Base-by-base conservation (phyloP, 2,797 vertebrate genomes). In the Alfaro cultratus region DNA sequence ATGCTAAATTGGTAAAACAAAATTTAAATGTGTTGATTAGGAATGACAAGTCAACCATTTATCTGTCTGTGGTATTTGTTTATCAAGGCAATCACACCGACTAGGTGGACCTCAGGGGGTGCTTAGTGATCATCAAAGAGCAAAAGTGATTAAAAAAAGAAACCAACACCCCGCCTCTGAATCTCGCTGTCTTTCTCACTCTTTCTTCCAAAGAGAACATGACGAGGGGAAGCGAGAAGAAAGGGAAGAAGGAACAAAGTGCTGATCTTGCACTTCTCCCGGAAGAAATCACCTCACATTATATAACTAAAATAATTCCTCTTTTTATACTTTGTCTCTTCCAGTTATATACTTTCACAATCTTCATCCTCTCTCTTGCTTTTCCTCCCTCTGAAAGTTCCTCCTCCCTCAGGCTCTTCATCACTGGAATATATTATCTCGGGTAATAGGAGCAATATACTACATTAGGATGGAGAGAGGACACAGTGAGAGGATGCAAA, bases 401-500 rank as follows among this genome's bases (percentile, higher is more conserved):
- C 80, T 84, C 88, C 86, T 86, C 91, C 91, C 92, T 79, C 77
- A 79, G 92, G 92, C 91, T 85, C 76, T 89, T 83, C 87, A 47
- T 89, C 86, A 84, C 79, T 85, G 78, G 88, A 94, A 94, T 94
- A 94, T 86, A 93, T 94, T 92, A 93, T 93, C 87, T 82, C 21
- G 31, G 81, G 89, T 90, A 93, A 88, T 81, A 88, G 88, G 86
- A 85, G 91, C 75, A 83, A 94, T 95, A 94, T 93, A 88, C 89
- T 79, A 85, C 89, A 87, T 83, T 81, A 74, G 84, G 74, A 81
- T 0, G 36, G 51, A 29, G 29, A 39, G 62, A 79, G 49, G 74
- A 80, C 5, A n/a, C 7, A 26, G 26, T 31, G 51, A 67, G 53
- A 57, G 49, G 60, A 78, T 76, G 84, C 26, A 78, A 82, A 79